Base-by-base conservation (phyloP, 2,888 invertebrate genomes). In the Bugulina stolonifera region DNA sequence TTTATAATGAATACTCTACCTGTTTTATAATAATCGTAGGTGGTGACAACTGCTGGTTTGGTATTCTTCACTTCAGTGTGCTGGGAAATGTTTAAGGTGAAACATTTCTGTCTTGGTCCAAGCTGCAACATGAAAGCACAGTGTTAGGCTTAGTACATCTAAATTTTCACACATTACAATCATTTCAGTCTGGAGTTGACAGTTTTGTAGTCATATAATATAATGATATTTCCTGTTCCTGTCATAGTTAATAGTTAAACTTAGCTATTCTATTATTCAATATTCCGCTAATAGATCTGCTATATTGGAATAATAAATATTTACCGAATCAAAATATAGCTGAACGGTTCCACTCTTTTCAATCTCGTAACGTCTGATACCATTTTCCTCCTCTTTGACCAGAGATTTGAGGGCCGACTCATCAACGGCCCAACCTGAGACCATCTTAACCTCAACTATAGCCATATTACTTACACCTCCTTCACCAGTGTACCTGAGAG, bases 11-110 rank as follows among this genome's bases (percentile, higher is more conserved):
- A 14, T 25, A 25, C 64, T 64, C 64, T n/a, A 64, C 94, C 91
- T 75, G 91, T 91, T 83, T 96, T 94, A 79, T 94, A 96, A 78
- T 96, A 93, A 82, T 97, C 96, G 77, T 90, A 91, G 57, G 96
- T 88, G 57, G 90, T 89, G 75, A 94, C 92, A 77, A 91, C 89
- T 32, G 91, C 93, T 14, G 94, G 91, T 74, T 92, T 91, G 79
- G 94, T 93, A 71, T 91, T 89, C 1, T 93, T 92, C 18, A 93
- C 91, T 80, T 91, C 91, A 81, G 92, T 90, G 0, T 77, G 77
- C 43, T 78, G 77, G 5, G 79, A 77, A 1, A 84, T 78, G 34
- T 79, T 76, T 73, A 85, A 77, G 0, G 73, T 73, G 27, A 85
- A 79, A 74, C 84, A 84, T 22, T 76, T 76, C 69, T 74, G 64